Percentiles rank a stretch among this genome's conserved stretches.
Conservation (phyloP, 2,113 vertebrate species). For the Pogonocichla stellata region DNA sequence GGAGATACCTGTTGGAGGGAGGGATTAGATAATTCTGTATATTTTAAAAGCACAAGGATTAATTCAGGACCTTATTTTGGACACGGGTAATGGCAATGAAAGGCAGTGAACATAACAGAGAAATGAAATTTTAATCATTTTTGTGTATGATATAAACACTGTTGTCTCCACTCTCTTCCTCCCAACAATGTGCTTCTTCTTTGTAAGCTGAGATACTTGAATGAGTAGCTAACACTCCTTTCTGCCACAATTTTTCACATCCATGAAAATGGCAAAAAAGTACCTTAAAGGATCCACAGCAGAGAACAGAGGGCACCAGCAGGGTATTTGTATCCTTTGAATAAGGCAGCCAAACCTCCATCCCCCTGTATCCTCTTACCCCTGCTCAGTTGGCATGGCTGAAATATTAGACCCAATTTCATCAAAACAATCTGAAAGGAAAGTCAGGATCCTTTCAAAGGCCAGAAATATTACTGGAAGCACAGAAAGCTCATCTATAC, state of each 20-base stretch:
- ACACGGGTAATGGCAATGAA: neutral
- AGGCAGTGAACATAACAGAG: neutral
- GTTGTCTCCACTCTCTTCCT: neutral
- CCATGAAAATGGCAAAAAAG: neutral
- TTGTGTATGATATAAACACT: neutral
- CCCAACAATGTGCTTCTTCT: neutral
- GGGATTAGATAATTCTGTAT: neutral
- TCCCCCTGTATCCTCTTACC: neutral
- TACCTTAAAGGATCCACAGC: neutral
- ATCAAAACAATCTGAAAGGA: slow-evolving; percentile 27
- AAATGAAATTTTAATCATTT: neutral
- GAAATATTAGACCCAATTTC: slow-evolving; percentile 30
- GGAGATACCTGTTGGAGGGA: neutral
- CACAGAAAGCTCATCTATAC: slow-evolving; percentile 66
- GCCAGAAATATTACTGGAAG: slow-evolving; percentile 74
- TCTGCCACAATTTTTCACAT: neutral
- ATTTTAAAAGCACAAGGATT: neutral
- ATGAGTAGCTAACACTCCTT: neutral
- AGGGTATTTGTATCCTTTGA: neutral
- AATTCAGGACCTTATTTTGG: neutral
- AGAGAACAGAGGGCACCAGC: neutral
- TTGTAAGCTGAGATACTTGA: neutral
- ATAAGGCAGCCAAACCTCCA: neutral
- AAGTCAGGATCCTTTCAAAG: slow-evolving; percentile 46
- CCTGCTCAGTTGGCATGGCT: neutral